These are phyloP conservation scores for Eulemur albifrons DNA, from an alignment of 2,797 vertebrate species.

Conservation along the genomic window DNA sequence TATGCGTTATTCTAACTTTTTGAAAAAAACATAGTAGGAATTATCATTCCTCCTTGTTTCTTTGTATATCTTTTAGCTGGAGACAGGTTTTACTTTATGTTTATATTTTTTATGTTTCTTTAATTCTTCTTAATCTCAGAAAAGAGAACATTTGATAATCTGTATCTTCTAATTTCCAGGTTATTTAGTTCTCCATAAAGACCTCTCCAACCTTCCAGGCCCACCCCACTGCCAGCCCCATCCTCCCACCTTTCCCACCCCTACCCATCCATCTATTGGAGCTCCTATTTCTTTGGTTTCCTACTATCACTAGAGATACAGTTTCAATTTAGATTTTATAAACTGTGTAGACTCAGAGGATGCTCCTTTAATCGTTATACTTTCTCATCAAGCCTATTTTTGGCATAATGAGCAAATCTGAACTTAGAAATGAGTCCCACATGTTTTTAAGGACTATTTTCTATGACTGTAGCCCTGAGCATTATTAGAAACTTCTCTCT, in stretches of 20 bases:
- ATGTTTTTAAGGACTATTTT: constrained; percentile 23
- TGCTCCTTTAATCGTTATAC: not conserved
- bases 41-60: not conserved
- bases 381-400: constrained; percentile 11
- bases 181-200: not conserved
- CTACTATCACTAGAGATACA: not conserved
- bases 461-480: not conserved
- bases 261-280: not conserved
- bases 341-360: not conserved
- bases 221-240: too few species aligned
- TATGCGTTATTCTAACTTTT: not conserved
- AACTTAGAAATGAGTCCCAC: constrained; percentile 3
- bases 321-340: not conserved
- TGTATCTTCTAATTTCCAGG: not conserved
- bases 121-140: constrained; percentile 6
- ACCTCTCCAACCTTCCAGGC: not conserved
- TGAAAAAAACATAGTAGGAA: not conserved
- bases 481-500: not conserved
- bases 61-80: constrained; percentile 32
- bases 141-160: not conserved
- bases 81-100: not conserved
- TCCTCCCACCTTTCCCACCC: not conserved
- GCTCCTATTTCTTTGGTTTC: not conserved
- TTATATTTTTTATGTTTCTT: not conserved
- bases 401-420: not conserved